Evolutionary conservation across 2,888 invertebrate genomes (phyloP).

Genomic region (Dicycla oo): DNA sequence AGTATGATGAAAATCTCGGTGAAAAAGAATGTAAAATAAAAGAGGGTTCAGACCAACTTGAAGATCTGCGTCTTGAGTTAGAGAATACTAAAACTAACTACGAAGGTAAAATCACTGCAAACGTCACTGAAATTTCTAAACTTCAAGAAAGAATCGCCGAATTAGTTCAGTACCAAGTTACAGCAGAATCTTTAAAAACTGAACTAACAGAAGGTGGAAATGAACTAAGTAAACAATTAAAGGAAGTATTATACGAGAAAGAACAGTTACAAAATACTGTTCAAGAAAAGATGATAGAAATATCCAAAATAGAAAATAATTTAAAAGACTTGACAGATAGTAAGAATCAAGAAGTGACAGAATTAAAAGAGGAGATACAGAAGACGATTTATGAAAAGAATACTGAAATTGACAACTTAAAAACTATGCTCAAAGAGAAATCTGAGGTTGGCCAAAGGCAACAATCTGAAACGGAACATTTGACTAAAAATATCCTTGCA

Average conservation of each 20-base stretch:
- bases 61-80: slow-evolving; percentile 68
- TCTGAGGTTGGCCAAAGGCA: slow-evolving; percentile 66
- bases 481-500: slow-evolving; percentile 66
- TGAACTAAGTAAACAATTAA: slow-evolving; percentile 58
- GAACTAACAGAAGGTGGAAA: slow-evolving; percentile 66
- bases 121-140: slow-evolving; percentile 63
- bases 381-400: slow-evolving; percentile 64
- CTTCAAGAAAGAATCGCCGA: slow-evolving; percentile 71
- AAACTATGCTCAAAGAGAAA: slow-evolving; percentile 68
- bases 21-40: slow-evolving; percentile 77
- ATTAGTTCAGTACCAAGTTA: slow-evolving; percentile 63
- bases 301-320: slow-evolving; percentile 64
- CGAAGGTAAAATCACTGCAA: slow-evolving; percentile 67
- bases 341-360: slow-evolving; percentile 68
- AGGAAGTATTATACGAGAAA: slow-evolving; percentile 63
- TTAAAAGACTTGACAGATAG: slow-evolving; percentile 66
- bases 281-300: slow-evolving; percentile 63
- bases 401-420: slow-evolving; percentile 67
- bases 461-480: slow-evolving; percentile 65
- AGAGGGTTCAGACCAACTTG: slow-evolving; percentile 71
- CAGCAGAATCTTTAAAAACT: slow-evolving; percentile 54
- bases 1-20: slow-evolving; percentile 71
- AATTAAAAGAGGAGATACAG: slow-evolving; percentile 66
- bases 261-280: slow-evolving; percentile 55
- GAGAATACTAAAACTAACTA: slow-evolving; percentile 67